Evolutionary conservation across 2,113 vertebrate genomes (phyloP).

Genomic region (Phycodurus eques): DNA sequence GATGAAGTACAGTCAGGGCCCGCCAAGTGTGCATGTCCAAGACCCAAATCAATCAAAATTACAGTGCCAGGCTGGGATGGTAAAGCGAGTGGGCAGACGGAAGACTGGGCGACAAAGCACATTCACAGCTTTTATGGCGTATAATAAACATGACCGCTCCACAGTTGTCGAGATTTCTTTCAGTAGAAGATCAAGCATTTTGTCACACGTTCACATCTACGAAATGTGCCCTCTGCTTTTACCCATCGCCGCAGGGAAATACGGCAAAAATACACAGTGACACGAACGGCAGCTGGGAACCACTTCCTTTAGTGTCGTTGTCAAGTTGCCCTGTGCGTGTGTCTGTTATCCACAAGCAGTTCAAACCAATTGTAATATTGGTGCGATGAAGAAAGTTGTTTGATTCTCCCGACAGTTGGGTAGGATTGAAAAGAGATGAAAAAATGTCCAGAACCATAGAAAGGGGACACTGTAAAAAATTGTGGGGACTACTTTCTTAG

Average conservation of each 20-base stretch:
- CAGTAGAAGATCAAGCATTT: neutral
- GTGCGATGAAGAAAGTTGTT: no score
- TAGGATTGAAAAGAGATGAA: no score
- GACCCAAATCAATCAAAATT: constrained; percentile 71
- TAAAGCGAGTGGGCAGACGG: constrained; percentile 33
- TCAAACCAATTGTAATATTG: no score
- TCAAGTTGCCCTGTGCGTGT: neutral
- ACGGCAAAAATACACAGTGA: neutral
- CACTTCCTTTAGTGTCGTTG: neutral
- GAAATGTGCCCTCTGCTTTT: neutral
- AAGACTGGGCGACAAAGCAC: constrained; percentile 32
- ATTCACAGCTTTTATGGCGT: constrained; percentile 61
- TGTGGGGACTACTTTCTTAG: no score
- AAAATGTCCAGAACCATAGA: no score
- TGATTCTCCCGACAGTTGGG: no score
- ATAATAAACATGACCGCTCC: constrained; percentile 3
- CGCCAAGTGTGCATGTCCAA: constrained; percentile 85
- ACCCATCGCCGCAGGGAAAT: neutral
- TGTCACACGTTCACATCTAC: neutral
- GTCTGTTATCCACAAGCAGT: neutral
- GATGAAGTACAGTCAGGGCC: constrained; percentile 96
- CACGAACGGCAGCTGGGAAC: neutral
- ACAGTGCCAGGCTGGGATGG: constrained; percentile 42
- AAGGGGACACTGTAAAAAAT: no score
- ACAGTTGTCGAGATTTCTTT: neutral